Evolutionary conservation across 2,113 vertebrate genomes (phyloP).

Genomic region (Aldabrachelys gigantea): DNA sequence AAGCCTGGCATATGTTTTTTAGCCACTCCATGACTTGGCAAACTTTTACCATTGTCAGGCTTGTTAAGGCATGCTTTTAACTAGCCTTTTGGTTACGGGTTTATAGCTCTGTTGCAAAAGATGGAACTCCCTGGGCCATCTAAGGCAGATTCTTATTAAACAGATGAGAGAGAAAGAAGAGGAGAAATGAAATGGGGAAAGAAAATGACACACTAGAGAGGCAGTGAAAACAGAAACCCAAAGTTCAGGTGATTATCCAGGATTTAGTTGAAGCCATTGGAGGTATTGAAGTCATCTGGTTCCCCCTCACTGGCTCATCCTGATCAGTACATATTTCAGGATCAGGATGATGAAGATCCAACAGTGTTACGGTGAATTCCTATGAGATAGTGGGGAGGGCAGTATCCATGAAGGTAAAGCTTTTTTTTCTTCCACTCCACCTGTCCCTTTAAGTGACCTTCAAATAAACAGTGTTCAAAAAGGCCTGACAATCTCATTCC

Average conservation of each 20-base stretch:
- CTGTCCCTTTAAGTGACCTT: no score
- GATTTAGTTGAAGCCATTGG: neutral
- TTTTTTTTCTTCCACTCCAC: no score
- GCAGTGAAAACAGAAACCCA: neutral
- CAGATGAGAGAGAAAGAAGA: neutral
- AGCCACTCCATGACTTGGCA: neutral
- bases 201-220: neutral
- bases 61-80: neutral
- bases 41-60: neutral
- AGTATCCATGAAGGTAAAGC: no score
- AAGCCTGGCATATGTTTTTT: neutral
- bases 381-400: no score
- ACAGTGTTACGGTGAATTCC: no score
- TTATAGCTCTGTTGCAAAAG: neutral
- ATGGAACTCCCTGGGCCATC: neutral
- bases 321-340: neutral
- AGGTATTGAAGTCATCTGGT: neutral
- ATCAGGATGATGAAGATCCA: no score
- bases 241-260: neutral
- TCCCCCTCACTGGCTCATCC: accelerated
- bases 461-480: no score
- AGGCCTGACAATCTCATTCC: no score
- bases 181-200: neutral
- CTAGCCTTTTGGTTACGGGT: accelerated
- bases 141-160: neutral